phyloP scores from a whole-genome alignment of 2,113 vertebrate genomes.

The Festucalex cinctus region DNA sequence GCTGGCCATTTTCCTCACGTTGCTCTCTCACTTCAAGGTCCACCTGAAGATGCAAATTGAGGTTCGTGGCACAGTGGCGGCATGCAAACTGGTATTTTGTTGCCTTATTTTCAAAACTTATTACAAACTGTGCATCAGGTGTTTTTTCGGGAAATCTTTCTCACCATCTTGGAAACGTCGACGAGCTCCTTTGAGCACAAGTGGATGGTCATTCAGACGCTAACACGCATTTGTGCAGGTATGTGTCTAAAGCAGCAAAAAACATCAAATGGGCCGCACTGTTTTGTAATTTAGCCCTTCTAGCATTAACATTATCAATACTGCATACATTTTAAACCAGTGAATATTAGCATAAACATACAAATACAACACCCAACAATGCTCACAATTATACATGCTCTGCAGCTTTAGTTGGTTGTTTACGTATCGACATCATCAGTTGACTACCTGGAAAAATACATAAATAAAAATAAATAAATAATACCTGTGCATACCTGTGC shows the following conservation, averaged over 20 bases:
- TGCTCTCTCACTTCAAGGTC: constrained; percentile 96
- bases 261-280: neutral
- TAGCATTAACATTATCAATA: too few species aligned
- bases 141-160: constrained; percentile 97
- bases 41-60: constrained; percentile 99
- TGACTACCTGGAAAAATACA: too few species aligned
- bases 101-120: neutral
- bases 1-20: constrained; percentile 93
- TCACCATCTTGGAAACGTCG: constrained; percentile 95
- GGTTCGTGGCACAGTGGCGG: constrained; percentile 63
- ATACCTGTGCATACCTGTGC: too few species aligned
- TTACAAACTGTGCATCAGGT: constrained; percentile 69
- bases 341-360: too few species aligned
- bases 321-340: too few species aligned
- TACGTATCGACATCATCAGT: too few species aligned
- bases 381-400: too few species aligned
- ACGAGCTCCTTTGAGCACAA: constrained; percentile 98
- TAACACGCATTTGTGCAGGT: constrained; percentile 98
- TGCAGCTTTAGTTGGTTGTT: too few species aligned
- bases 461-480: too few species aligned
- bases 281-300: neutral
- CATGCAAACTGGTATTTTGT: neutral
- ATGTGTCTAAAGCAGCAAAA: neutral
- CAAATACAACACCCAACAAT: too few species aligned
- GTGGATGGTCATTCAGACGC: constrained; percentile 99